Conservation (phyloP, 2,113 vertebrate species). For the Corvus cornix region DNA sequence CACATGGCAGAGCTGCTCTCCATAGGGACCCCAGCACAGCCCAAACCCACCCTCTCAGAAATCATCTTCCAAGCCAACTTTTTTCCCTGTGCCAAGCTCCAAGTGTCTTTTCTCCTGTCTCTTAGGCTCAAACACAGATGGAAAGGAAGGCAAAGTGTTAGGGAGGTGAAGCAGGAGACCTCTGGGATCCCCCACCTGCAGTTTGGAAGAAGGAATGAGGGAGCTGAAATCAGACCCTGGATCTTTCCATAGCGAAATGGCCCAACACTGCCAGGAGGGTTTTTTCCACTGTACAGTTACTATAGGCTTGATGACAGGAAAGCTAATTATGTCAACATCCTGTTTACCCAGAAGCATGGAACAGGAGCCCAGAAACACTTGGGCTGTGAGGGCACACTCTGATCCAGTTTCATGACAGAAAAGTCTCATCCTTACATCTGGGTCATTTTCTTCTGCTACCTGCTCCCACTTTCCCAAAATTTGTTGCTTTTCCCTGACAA, state of each 20-base stretch:
- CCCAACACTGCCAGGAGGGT: neutral
- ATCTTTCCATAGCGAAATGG: neutral
- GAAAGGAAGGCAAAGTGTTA: neutral
- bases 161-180: neutral
- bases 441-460: neutral
- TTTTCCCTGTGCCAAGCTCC: neutral
- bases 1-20: neutral
- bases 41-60: neutral
- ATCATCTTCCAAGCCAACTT: neutral
- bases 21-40: neutral
- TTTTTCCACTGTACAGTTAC: slow-evolving; percentile 48
- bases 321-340: slow-evolving; percentile 65
- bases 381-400: neutral
- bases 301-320: slow-evolving; percentile 50
- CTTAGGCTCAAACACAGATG: neutral
- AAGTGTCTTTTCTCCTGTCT: neutral
- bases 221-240: neutral
- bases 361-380: neutral
- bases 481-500: neutral
- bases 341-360: neutral
- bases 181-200: neutral
- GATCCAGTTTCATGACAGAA: neutral
- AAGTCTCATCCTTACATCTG: neutral
- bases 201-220: neutral
- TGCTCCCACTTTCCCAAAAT: neutral